phyloP scores from a whole-genome alignment of 1,140 invertebrate species.

The Formica selysi region DNA sequence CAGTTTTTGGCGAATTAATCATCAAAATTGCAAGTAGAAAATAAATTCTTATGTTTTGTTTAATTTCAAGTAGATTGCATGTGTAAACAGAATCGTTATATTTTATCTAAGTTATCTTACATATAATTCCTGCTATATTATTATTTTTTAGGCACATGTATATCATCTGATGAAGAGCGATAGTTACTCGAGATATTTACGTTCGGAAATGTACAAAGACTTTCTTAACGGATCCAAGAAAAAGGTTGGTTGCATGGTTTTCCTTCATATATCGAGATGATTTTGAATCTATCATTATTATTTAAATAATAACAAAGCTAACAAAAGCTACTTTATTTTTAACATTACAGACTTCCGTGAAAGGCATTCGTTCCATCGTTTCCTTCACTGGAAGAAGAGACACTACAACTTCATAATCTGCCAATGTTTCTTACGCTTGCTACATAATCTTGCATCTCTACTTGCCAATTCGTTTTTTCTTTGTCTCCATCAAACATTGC shows the following conservation, averaged over 20 bases:
- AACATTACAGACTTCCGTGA: conserved; percentile 92
- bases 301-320: not conserved
- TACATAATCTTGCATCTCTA: conserved; percentile 15
- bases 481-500: conserved; percentile 7
- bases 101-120: not conserved
- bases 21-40: not conserved
- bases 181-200: conserved; percentile 98
- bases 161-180: conserved; percentile 99
- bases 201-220: conserved; percentile 99
- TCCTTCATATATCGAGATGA: conserved; percentile 2
- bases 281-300: not conserved
- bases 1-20: not conserved
- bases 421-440: conserved; percentile 40
- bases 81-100: not conserved
- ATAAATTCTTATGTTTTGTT: no score
- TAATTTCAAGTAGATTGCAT: no score
- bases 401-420: conserved; percentile 85
- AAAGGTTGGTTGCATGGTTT: conserved; percentile 90
- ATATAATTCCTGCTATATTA: not conserved
- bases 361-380: conserved; percentile 94
- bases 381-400: conserved; percentile 93
- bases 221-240: conserved; percentile 98
- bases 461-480: conserved; percentile 11
- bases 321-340: conserved; percentile 34
- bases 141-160: conserved; percentile 94